A percentile compares a stretch with the other conserved stretches of the same genome.
Conservation (phyloP, 1,140 invertebrate species). For the Drosophila busckii region DNA sequence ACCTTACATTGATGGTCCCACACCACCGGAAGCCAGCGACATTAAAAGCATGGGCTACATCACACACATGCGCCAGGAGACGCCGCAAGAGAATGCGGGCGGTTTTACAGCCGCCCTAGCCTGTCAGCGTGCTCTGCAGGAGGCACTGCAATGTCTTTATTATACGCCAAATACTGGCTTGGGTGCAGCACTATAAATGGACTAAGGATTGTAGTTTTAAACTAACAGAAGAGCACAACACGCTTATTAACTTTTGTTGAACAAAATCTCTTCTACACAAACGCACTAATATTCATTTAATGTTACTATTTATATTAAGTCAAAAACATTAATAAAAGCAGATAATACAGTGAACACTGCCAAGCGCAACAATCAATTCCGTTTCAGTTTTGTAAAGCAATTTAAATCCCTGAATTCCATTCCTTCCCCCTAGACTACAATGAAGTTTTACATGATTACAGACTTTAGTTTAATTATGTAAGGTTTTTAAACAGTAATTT, state of each 20-base stretch:
- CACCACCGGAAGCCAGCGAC: slow-evolving; percentile 83
- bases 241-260: slow-evolving; percentile 54
- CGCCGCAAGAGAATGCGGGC: slow-evolving; percentile 88
- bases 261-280: slow-evolving; percentile 44
- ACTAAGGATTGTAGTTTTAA: neutral
- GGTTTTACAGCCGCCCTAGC: slow-evolving; percentile 91
- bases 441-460: slow-evolving; percentile 51
- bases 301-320: slow-evolving; percentile 1
- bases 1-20: slow-evolving; percentile 86
- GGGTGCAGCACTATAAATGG: slow-evolving; percentile 42
- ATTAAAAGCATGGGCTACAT: slow-evolving; percentile 86
- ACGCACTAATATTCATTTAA: slow-evolving; percentile 21
- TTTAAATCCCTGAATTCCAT: neutral
- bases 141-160: slow-evolving; percentile 92
- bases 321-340: too few species aligned
- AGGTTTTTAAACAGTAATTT: slow-evolving; percentile 63
- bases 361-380: too few species aligned
- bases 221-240: slow-evolving; percentile 34
- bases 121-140: slow-evolving; percentile 93
- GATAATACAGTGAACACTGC: too few species aligned
- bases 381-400: neutral
- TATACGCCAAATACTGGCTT: slow-evolving; percentile 78
- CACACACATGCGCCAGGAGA: slow-evolving; percentile 86
- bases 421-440: too few species aligned
- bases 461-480: slow-evolving; percentile 69